Evolutionary conservation across 2,113 vertebrate genomes (phyloP), one percentile per base, ranked within the genome.

Genomic region (Notothenia coriiceps): DNA sequence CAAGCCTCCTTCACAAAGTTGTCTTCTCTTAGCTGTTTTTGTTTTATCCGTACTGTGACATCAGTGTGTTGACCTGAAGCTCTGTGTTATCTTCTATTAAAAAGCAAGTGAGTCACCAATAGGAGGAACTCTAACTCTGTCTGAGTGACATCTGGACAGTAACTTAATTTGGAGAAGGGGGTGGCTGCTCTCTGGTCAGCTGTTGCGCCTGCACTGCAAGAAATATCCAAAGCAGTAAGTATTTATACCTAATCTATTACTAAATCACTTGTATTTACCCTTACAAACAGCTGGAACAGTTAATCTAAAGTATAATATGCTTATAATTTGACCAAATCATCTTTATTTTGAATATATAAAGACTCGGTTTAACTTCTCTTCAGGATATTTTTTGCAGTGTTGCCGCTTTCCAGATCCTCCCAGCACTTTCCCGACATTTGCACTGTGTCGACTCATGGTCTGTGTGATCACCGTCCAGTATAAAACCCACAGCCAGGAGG

Each of bases 41-140:
- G 68, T 83, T 92, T 66, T 71, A 89, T 89, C 73, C 4, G 84
- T 75, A 2, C 68, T 18, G 61, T 95, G 93, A 95, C 91, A 81
- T 94, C 88, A 94, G 65, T 2, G 69, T 25, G 43, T 73, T 64
- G 72, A 77, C 79, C 52, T 44, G 84, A 66, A 82, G 82, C 80
- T 74, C 62, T 92, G 91, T 69, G 82, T 84, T 80, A 44, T 82
- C 51, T 83, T 90, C 93, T 95, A 95, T 92, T 93, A 90, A 92
- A 93, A 86, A 90, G 77, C 5, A 62, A 15, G 75, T 95, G 94
- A 92, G 86, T 94, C 92, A 93, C 72, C 13, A 13, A 22, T 57
- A 46, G 85, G 88, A 65, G 88, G 77, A 12, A 29, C 51, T 77
- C 62, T 54, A 43, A 7, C 56, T 62, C 70, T 17, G 70, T 5